Conservation (phyloP, 2,797 vertebrate species). For the Thunnus albacares region DNA sequence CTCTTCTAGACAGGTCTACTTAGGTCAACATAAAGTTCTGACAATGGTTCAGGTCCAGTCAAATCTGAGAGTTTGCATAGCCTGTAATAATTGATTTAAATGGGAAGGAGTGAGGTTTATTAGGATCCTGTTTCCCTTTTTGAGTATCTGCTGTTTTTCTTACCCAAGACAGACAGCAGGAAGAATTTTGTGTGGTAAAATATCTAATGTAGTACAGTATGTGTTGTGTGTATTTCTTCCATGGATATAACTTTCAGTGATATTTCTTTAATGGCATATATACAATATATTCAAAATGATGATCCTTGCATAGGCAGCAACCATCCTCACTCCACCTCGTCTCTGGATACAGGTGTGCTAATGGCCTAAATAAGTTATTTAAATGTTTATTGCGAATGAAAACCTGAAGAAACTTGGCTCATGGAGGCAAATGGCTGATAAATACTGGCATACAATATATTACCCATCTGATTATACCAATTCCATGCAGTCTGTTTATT, state of each 20-base stretch:
- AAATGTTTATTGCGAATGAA: slow-evolving; percentile 1
- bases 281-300: not conserved
- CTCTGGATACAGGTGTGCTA: not conserved
- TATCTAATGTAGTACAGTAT: not conserved
- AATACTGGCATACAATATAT: not conserved
- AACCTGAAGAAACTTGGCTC: slow-evolving; percentile 2
- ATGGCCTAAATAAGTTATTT: not conserved
- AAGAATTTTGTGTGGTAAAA: not conserved
- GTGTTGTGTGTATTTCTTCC: not conserved
- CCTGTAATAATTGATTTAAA: slow-evolving; percentile 26
- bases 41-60: slow-evolving; percentile 32
- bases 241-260: not conserved
- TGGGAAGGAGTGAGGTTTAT: not conserved
- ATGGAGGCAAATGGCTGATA: not conserved
- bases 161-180: not conserved
- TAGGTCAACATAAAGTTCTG: slow-evolving; percentile 2
- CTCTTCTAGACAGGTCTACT: slow-evolving; percentile 36
- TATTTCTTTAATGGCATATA: slow-evolving; percentile 12
- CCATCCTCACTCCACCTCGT: not conserved
- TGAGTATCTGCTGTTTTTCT: not conserved
- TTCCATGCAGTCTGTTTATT: slow-evolving; percentile 6
- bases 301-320: not conserved
- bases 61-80: slow-evolving; percentile 27
- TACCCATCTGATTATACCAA: slow-evolving; percentile 24
- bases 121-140: slow-evolving; percentile 21